These are phyloP conservation scores for Cyphotilapia sp. DNA, from an alignment of 2,113 vertebrate species.

Conservation along the genomic window DNA sequence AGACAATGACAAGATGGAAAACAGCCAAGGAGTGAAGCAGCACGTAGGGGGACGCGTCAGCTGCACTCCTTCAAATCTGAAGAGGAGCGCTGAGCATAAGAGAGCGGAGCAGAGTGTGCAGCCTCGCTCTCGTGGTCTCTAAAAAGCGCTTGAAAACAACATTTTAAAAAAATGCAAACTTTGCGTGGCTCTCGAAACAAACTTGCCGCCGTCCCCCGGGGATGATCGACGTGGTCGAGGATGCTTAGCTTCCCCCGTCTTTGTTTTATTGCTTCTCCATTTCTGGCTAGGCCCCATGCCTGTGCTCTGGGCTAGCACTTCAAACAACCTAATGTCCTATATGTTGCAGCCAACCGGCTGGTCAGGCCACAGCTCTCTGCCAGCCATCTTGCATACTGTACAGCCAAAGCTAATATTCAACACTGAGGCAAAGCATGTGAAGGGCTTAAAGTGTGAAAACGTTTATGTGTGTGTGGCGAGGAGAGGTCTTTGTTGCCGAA, in stretches of 20 bases:
- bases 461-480: not conserved
- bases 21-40: conserved; percentile 25
- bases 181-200: not conserved
- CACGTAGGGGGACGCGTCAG: not conserved
- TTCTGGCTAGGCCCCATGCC: conserved; percentile 15
- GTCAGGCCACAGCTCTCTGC: conserved; percentile 31
- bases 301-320: conserved; percentile 47
- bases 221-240: conserved; percentile 8
- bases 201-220: not conserved
- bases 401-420: conserved; percentile 46
- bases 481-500: not conserved
- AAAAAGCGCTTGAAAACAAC: not conserved
- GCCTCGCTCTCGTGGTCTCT: not conserved
- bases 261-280: not conserved
- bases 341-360: conserved; percentile 43
- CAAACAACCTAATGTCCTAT: conserved; percentile 49
- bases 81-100: conserved; percentile 7
- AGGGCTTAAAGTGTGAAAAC: conserved; percentile 17
- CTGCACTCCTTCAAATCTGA: conserved; percentile 32
- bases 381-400: conserved; percentile 37
- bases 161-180: not conserved
- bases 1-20: conserved; percentile 43
- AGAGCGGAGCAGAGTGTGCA: not conserved
- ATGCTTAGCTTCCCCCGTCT: not conserved
- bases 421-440: conserved; percentile 14